phyloP scores from a whole-genome alignment of 2,888 invertebrate species.

The Bombylius major region DNA sequence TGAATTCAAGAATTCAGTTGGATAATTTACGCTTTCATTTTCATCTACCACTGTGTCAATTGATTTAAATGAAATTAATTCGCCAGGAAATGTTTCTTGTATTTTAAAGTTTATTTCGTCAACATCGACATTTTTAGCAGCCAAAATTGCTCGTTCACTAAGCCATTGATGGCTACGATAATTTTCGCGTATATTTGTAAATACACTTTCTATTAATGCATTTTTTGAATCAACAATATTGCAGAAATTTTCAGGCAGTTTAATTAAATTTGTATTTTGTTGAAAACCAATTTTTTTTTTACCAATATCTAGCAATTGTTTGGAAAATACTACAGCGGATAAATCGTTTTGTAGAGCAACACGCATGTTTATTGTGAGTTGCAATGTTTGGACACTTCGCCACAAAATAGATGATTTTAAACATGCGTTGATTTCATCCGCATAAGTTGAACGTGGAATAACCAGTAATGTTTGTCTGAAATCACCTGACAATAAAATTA shows the following conservation, averaged over 20 bases:
- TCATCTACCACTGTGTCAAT: constrained; percentile 1
- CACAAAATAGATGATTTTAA: too few species aligned
- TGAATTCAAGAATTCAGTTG: constrained; percentile 15
- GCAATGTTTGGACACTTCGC: too few species aligned
- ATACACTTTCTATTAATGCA: background rate
- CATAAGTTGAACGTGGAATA: too few species aligned
- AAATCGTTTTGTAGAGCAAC: too few species aligned
- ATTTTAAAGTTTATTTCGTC: background rate
- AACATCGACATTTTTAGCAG: constrained; percentile 3
- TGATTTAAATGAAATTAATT: background rate
- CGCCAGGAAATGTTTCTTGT: background rate
- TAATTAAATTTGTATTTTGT: background rate
- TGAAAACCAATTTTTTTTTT: background rate
- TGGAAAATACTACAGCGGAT: too few species aligned
- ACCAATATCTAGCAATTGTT: too few species aligned
- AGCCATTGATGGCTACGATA: background rate
- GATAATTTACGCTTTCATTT: constrained; percentile 14
- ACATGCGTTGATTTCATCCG: too few species aligned
- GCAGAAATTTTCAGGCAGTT: background rate
- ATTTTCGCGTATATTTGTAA: too few species aligned
- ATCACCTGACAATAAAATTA: too few species aligned
- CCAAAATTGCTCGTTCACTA: background rate
- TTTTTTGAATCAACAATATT: background rate
- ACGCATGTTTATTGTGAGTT: too few species aligned
- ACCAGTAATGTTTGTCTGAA: too few species aligned